Evolutionary conservation across 2,888 invertebrate genomes (phyloP).

Genomic region (Pachliopta kotzebuea): DNA sequence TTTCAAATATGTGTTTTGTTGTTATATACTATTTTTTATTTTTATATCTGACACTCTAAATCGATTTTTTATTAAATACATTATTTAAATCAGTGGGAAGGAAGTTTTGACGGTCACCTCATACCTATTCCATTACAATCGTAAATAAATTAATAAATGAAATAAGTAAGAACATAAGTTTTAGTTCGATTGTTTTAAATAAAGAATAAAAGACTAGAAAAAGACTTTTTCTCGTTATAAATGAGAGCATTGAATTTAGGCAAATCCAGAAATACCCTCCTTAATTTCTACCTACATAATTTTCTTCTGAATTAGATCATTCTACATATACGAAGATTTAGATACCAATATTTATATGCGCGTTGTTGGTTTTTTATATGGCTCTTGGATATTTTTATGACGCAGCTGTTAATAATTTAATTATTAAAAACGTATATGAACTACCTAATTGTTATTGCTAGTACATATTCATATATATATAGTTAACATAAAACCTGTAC

Average conservation of each 20-base stretch:
- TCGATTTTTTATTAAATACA: neutral
- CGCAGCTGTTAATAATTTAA: neutral
- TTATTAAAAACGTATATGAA: neutral
- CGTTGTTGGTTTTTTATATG: too few relatives aligned
- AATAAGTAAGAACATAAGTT: neutral
- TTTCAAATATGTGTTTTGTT: too few relatives aligned
- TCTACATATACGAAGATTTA: too few relatives aligned
- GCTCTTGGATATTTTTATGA: neutral
- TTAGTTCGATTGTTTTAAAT: too few relatives aligned
- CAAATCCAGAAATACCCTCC: too few relatives aligned
- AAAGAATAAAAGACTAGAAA: too few relatives aligned
- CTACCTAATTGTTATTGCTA: neutral
- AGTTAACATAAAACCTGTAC: constrained; percentile 1
- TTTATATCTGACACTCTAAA: too few relatives aligned
- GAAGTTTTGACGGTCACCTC: neutral
- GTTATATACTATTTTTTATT: too few relatives aligned
- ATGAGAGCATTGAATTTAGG: too few relatives aligned
- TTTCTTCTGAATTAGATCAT: neutral
- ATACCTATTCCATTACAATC: neutral
- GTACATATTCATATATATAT: neutral
- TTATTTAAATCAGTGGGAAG: neutral
- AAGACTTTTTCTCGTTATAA: too few relatives aligned
- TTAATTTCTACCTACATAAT: neutral
- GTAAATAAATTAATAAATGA: neutral
- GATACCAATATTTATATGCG: too few relatives aligned